Conservation (phyloP, 2,113 vertebrate species). For the Ciconia boyciana region DNA sequence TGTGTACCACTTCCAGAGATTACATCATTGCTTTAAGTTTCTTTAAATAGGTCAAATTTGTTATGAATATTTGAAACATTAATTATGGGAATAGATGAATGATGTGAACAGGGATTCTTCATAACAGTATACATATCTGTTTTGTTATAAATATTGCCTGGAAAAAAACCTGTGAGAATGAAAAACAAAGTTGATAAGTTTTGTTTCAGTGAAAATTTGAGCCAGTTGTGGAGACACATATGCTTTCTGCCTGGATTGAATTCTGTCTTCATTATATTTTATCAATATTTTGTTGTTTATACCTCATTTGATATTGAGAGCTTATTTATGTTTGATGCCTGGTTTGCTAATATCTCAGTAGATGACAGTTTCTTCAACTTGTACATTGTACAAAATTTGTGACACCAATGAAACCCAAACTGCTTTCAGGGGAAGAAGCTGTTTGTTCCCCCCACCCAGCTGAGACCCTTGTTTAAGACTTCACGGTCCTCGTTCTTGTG, state of each 20-base stretch:
- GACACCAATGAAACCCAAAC: neutral
- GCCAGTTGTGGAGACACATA: neutral
- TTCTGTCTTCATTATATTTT: slow-evolving; percentile 6
- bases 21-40: neutral
- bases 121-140: neutral
- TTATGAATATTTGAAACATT: neutral
- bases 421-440: neutral
- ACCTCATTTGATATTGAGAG: neutral
- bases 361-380: neutral
- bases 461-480: neutral
- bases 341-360: neutral
- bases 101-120: neutral
- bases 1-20: neutral
- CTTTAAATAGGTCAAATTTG: neutral
- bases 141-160: neutral
- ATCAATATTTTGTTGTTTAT: slow-evolving; percentile 32
- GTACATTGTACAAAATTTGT: neutral
- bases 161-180: neutral
- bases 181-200: neutral
- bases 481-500: neutral
- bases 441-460: neutral
- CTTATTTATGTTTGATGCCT: neutral
- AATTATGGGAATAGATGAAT: neutral
- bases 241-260: neutral
- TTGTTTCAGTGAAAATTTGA: neutral